These are phyloP conservation scores for Halcyon chelicuti DNA, from an alignment of 2,797 vertebrate genomes.

Conservation along the genomic window DNA sequence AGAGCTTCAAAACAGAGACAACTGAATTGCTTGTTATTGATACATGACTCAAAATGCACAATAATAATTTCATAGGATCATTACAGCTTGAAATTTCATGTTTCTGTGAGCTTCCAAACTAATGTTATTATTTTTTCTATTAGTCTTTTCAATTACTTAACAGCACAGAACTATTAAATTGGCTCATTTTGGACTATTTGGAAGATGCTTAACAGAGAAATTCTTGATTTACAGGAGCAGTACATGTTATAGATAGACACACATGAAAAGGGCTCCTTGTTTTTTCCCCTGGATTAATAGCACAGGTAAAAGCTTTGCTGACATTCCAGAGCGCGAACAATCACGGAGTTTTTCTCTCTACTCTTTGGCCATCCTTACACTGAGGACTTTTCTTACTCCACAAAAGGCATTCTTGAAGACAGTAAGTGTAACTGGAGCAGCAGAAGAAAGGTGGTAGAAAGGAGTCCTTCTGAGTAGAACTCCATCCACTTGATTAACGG, in stretches of 20 bases:
- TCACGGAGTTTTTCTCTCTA: background rate
- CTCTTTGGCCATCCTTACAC: background rate
- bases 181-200: background rate
- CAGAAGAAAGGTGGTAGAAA: background rate
- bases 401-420: background rate
- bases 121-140: background rate
- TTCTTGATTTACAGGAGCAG: background rate
- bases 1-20: background rate
- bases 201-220: background rate
- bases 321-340: background rate
- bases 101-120: background rate
- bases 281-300: too few species aligned
- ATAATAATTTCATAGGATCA: background rate
- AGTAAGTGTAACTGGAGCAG: background rate
- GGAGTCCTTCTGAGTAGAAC: background rate
- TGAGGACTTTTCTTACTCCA: background rate
- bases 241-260: background rate
- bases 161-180: constrained; percentile 4
- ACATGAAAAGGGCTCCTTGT: background rate
- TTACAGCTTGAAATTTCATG: background rate
- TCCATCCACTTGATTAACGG: background rate
- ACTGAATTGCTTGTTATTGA: background rate
- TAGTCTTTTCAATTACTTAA: background rate
- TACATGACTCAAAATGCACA: background rate
- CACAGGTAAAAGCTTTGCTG: background rate